Conservation (phyloP, 2,113 vertebrate species). For the Ginglymostoma cirratum region DNA sequence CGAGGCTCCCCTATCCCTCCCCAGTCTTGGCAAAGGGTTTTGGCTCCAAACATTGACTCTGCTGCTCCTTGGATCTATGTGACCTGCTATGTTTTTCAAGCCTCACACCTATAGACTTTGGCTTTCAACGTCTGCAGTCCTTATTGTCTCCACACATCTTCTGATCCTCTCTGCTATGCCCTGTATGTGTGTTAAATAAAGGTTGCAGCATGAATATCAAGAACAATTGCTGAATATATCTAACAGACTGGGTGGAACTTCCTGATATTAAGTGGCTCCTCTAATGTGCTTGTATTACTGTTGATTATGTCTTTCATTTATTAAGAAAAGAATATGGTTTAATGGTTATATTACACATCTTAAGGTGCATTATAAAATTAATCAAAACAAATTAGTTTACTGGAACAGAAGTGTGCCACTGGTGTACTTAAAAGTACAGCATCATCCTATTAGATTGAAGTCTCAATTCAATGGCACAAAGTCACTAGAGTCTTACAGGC, state of each 20-base stretch:
- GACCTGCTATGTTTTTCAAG: too few relatives aligned
- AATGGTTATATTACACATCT: background rate
- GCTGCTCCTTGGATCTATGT: too few relatives aligned
- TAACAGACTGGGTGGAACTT: conserved; percentile 36
- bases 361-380: background rate
- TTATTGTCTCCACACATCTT: background rate
- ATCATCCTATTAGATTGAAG: too few relatives aligned
- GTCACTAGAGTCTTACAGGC: too few relatives aligned
- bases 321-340: background rate
- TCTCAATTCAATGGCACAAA: too few relatives aligned
- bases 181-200: background rate
- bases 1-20: too few relatives aligned
- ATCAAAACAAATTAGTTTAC: background rate
- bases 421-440: background rate
- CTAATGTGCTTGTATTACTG: background rate
- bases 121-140: too few relatives aligned
- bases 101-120: too few relatives aligned
- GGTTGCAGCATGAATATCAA: background rate
- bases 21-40: too few relatives aligned
- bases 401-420: background rate
- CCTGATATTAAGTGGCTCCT: background rate
- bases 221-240: conserved; percentile 3
- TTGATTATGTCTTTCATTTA: background rate
- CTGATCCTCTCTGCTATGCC: background rate
- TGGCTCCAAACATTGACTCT: too few relatives aligned